These are phyloP conservation scores for Uromys caudimaculatus DNA, from an alignment of 2,797 vertebrate genomes.

Conservation along the genomic window DNA sequence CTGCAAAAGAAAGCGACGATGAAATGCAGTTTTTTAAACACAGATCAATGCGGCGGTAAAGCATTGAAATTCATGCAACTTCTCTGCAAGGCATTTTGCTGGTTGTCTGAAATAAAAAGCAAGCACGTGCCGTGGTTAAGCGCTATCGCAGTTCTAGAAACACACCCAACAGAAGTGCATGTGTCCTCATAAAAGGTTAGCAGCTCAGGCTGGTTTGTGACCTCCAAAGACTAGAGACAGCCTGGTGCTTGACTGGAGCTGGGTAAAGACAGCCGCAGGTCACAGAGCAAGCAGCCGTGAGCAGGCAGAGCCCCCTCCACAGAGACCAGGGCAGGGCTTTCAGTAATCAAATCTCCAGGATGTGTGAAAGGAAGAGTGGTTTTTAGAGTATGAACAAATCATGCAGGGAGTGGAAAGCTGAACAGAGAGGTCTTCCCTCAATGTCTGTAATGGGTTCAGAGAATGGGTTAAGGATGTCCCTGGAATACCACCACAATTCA, in stretches of 20 bases:
- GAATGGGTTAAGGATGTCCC: background rate
- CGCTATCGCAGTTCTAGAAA: background rate
- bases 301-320: background rate
- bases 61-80: background rate
- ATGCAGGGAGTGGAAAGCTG: background rate
- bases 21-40: constrained; percentile 27
- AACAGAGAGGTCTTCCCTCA: background rate
- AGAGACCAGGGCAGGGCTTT: background rate
- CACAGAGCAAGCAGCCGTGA: background rate
- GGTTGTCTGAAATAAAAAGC: constrained; percentile 6
- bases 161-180: background rate
- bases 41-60: background rate
- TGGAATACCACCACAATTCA: background rate
- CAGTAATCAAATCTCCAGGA: background rate
- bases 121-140: background rate
- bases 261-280: accelerated
- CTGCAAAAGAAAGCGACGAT: background rate
- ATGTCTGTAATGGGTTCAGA: no score
- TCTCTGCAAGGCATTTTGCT: constrained; percentile 10
- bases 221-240: background rate
- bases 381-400: background rate
- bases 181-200: accelerated
- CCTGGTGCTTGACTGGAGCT: background rate
- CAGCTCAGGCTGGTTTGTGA: background rate
- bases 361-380: background rate